phyloP scores from a whole-genome alignment of 2,797 vertebrate species.

The Rachycentron canadum region DNA sequence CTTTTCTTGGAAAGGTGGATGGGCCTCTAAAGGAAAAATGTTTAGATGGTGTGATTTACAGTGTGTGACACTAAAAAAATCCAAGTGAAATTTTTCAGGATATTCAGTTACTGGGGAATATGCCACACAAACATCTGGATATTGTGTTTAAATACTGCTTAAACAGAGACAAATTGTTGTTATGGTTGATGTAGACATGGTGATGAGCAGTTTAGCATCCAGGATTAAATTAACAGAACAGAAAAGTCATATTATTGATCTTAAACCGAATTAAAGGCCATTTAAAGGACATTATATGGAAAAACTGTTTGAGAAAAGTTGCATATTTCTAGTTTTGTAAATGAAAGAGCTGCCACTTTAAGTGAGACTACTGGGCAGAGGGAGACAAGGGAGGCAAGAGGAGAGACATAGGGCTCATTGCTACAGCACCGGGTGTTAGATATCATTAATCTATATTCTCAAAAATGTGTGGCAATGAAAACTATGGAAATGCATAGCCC shows the following conservation, averaged over 20 bases:
- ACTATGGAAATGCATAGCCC: constrained; percentile 1
- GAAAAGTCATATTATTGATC: background rate
- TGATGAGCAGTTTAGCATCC: background rate
- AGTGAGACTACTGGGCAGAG: constrained; percentile 11
- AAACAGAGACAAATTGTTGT: background rate
- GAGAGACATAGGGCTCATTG: background rate
- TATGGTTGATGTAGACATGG: background rate
- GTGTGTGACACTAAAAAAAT: background rate
- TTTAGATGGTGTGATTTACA: constrained; percentile 2
- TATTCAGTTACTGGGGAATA: constrained; percentile 11
- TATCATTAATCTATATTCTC: constrained; percentile 32
- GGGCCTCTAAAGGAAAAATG: background rate
- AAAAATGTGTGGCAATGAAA: constrained; percentile 27
- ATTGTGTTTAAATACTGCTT: background rate
- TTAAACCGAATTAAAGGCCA: background rate
- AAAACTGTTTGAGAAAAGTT: background rate
- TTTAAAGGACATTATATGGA: background rate
- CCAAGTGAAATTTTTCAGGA: background rate
- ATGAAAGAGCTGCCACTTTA: constrained; percentile 4
- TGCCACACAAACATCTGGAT: constrained; percentile 14
- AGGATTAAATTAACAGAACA: background rate
- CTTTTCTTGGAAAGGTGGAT: constrained; percentile 1
- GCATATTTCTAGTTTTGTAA: background rate
- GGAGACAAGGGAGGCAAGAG: background rate
- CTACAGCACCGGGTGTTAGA: constrained; percentile 9